Evolutionary conservation across 2,888 invertebrate genomes (phyloP), one percentile per base, ranked within the genome.

Genomic region (Penaeus monodon): DNA sequence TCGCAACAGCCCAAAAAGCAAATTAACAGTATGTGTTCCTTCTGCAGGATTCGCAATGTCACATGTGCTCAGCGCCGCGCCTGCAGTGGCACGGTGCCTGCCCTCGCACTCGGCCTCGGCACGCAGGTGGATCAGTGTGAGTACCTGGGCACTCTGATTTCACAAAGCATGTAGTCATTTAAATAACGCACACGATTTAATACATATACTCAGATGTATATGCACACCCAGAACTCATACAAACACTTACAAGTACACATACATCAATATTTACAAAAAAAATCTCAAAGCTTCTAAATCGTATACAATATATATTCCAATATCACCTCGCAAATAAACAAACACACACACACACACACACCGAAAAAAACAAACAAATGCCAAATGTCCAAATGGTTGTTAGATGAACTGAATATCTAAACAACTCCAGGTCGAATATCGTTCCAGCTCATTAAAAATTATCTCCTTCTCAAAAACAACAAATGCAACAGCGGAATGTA

Each of bases 401-500:
- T 57, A 57, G 57, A 17, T 57, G 12, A 3, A 57, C 57, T 57
- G 10, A 70, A 70, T 29, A 70, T 29, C 70, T 70, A 70, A 17
- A 29, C 17, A 17, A 29, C 1, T 2, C n/a, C 14, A 70, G 22
- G 14, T 14, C 17, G 17, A 17, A 57, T 57, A 57, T 12, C 4
- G 2, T 57, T 20, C 17, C 14, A 17, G 17, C 44, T 1, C 10
- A 10, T 44, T 57, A 57, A 57, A 17, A 57, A 17, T 70, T 22
- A 20, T 12, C 20, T 17, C 20, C 33, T 80, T 33, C 63, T 80
- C 20, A 22, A 17, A 44, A 44, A 44, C 20, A n/a, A 77, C 27
- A 20, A 44, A 44, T 2, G 2, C 49, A 57, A 22, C 81, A 90
- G 89, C 66, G 85, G 77, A 90, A 91, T 76, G 87, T 91, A 7